Conservation (phyloP, 2,797 vertebrate species). For the Falco columbarius region DNA sequence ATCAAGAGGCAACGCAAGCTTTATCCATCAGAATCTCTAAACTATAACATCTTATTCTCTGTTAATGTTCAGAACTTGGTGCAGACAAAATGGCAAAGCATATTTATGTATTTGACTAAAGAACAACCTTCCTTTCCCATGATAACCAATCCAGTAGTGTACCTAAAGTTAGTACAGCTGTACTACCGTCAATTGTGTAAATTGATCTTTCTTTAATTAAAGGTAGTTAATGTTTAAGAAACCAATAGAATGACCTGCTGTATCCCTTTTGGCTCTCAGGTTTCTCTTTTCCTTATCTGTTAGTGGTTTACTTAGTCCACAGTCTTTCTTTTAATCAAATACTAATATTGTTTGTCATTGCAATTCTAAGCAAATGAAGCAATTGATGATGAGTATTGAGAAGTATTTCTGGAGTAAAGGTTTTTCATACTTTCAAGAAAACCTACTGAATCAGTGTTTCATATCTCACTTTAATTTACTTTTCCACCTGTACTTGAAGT, state of each 20-base stretch:
- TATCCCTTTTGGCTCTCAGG: neutral
- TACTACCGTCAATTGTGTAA: conserved; percentile 31
- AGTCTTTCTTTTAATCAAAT: conserved; percentile 17
- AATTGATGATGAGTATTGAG: neutral
- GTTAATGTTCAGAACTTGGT: neutral
- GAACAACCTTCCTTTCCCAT: neutral
- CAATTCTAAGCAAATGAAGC: conserved; percentile 16
- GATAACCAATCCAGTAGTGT: neutral
- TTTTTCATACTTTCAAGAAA: neutral
- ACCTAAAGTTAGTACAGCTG: neutral
- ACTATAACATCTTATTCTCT: neutral
- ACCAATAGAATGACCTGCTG: neutral
- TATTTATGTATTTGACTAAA: neutral
- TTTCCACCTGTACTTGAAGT: neutral
- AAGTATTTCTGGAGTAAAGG: conserved; percentile 24
- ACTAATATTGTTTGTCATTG: neutral
- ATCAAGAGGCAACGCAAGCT: neutral
- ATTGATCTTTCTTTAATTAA: conserved; percentile 36
- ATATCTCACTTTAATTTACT: neutral
- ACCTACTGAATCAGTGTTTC: neutral
- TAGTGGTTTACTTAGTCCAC: neutral
- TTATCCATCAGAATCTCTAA: neutral
- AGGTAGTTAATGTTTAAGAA: conserved; percentile 51
- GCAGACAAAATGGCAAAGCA: neutral
- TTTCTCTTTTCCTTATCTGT: conserved; percentile 30